Evolutionary conservation across 2,113 vertebrate genomes (phyloP).

Genomic region (Alosa alosa): DNA sequence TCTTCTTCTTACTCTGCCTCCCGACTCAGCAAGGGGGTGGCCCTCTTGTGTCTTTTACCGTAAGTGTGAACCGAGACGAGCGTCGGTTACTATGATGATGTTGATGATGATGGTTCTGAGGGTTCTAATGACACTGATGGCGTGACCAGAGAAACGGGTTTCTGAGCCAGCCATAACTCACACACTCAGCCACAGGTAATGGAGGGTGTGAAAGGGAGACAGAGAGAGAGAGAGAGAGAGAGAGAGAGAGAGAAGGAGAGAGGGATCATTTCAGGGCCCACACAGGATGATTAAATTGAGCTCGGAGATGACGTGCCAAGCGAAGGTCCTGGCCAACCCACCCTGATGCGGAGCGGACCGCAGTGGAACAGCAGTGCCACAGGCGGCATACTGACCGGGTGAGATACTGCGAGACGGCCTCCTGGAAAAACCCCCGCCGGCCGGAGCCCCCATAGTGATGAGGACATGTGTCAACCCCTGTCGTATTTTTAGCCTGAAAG

Average conservation of each 20-base stretch:
- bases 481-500: not conserved
- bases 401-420: not conserved
- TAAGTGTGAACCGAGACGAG: not conserved
- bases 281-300: constrained; percentile 11
- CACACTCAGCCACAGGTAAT: not conserved
- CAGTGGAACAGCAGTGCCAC: not conserved
- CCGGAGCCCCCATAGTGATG: not conserved
- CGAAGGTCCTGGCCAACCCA: not conserved
- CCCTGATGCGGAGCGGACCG: not conserved
- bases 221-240: not conserved
- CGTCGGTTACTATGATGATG: not conserved
- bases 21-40: not conserved
- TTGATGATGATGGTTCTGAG: not conserved
- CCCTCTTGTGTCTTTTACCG: not conserved
- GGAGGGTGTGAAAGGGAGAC: not conserved
- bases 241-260: not conserved
- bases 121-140: not conserved
- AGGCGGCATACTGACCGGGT: not conserved
- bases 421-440: not conserved
- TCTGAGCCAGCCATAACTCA: constrained; percentile 34
- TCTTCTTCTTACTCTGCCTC: not conserved
- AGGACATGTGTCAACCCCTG: constrained; percentile 14
- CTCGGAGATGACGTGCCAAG: not conserved
- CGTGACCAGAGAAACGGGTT: constrained; percentile 27
- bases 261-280: not conserved